Base-by-base conservation (phyloP, 2,888 invertebrate species). In the Abrostola tripartita region DNA sequence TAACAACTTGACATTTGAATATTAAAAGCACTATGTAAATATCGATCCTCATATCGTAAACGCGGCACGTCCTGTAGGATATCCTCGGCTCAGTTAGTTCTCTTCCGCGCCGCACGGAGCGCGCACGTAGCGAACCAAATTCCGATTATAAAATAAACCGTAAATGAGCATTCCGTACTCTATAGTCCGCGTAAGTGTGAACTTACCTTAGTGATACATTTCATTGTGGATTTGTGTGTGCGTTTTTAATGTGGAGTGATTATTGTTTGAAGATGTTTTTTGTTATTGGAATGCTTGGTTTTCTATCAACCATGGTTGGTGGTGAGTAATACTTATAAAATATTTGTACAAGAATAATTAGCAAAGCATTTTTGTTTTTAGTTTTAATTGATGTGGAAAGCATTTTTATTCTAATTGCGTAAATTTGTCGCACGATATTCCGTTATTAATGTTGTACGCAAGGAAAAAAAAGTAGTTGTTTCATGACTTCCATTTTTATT, bases 21-120 rank as follows among this genome's bases (percentile, higher is more conserved):
- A 92, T 92, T 92, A 92, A 92, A 92, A 91, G 87, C 88, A 87
- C 88, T 90, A 93, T 92, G 91, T 93, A 91, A 92, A 93, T 93
- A 94, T 94, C 92, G 94, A 94, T 94, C 90, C 82, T 86, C 88
- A 89, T 93, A 91, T 87, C 82, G 87, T 85, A 88, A 88, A 86
- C 86, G 83, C 83, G 75, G 85, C 90, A 90, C 90, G 92, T 94
- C 91, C 91, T 92, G 90, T 86, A 92, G 93, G 93, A 93, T 89
- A 90, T 90, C 89, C 91, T 89, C 86, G 82, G 82, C 78, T 76
- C 83, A 78, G 90, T 88, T 93, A 93, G 94, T 93, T 89, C 90
- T 85, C 84, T 88, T 90, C 92, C 90, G 91, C 78, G 87, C 89
- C 90, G 91, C 91, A 78, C 66, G 76, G 85, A 87, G 92, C 90